These are phyloP conservation scores for Cynocephalus volans DNA, from an alignment of 2,113 vertebrate species.

Conservation along the genomic window DNA sequence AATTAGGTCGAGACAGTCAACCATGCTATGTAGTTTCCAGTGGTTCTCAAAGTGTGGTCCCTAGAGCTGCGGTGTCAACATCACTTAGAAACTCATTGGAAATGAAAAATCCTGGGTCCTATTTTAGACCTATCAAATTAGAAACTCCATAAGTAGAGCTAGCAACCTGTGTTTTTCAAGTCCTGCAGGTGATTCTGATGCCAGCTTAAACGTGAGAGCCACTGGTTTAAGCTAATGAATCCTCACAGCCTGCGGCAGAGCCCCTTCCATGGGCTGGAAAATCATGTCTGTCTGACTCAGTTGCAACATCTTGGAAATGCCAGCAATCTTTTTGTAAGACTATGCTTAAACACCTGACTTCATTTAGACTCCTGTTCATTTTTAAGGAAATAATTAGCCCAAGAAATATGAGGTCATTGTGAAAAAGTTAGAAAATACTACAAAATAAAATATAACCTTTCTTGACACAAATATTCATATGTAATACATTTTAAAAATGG, in stretches of 20 bases:
- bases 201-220: background rate
- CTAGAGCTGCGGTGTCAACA: background rate
- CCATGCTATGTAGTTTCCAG: background rate
- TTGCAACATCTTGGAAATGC: background rate
- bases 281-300: background rate
- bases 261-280: background rate
- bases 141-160: background rate
- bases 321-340: background rate
- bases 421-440: constrained; percentile 27
- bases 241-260: background rate
- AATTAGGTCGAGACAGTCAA: background rate
- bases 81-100: background rate
- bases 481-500: background rate
- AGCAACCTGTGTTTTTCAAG: background rate
- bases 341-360: background rate
- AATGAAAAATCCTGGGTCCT: background rate
- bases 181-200: background rate
- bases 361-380: background rate
- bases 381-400: background rate
- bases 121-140: background rate
- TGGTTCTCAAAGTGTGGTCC: background rate
- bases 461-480: background rate
- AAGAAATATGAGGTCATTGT: background rate
- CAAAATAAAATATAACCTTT: constrained; percentile 8
- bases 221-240: background rate